phyloP scores from a whole-genome alignment of 2,797 vertebrate genomes.

The Garrulus glandarius region DNA sequence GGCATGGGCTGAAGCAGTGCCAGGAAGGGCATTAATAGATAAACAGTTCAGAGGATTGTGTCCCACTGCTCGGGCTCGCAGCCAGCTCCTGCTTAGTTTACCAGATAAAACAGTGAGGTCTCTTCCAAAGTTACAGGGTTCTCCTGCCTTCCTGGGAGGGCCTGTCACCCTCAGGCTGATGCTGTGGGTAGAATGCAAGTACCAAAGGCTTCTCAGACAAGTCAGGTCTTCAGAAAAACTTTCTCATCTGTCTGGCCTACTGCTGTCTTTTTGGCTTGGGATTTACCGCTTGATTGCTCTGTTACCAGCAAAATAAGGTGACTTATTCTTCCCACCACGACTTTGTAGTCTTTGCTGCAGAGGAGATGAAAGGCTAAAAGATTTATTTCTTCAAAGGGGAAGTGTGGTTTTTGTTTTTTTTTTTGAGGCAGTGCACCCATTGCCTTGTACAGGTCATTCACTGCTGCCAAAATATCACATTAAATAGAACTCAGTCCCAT shows the following conservation, averaged over 20 bases:
- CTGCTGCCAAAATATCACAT: background rate
- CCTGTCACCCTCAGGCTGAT: background rate
- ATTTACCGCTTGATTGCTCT: background rate
- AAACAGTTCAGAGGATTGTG: conserved; percentile 17
- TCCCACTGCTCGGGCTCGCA: background rate
- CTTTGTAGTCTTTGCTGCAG: background rate
- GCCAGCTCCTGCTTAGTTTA: background rate
- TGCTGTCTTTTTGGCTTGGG: background rate
- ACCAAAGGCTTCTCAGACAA: background rate
- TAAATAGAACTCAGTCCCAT: background rate
- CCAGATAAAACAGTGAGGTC: background rate
- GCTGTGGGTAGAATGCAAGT: background rate
- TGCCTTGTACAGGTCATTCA: background rate
- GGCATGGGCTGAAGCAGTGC: background rate
- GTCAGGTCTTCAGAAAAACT: background rate
- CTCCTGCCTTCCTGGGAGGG: background rate
- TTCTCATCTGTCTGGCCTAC: background rate
- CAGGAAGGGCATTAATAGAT: conserved; percentile 40
- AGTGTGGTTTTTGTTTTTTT: background rate
- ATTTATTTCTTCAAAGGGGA: background rate
- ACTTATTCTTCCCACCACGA: background rate
- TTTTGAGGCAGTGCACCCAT: background rate
- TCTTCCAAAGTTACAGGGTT: background rate
- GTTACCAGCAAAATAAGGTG: background rate
- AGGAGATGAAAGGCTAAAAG: background rate